These are phyloP conservation scores for Heterotilapia buettikoferi DNA, from an alignment of 2,113 vertebrate species.

Conservation along the genomic window DNA sequence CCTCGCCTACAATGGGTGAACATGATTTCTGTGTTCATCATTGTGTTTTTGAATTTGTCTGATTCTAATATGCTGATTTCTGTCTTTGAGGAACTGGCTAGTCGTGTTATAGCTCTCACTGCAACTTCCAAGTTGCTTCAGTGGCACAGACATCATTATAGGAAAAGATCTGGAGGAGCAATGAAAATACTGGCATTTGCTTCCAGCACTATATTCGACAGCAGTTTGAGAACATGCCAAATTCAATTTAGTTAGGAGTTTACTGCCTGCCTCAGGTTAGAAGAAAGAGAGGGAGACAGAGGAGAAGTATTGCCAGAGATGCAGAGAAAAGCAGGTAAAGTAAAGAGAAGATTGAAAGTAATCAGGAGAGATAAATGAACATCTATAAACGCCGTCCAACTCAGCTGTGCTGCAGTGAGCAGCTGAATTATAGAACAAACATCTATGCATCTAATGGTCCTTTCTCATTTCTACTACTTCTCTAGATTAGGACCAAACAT, in stretches of 20 bases:
- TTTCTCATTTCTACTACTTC: background rate
- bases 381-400: background rate
- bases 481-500: background rate
- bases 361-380: constrained; percentile 22
- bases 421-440: constrained; percentile 13
- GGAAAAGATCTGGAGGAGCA: background rate
- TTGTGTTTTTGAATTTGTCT: background rate
- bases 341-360: background rate
- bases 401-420: background rate
- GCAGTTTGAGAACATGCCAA: constrained; percentile 20
- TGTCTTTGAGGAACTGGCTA: background rate
- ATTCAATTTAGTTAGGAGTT: constrained; percentile 33
- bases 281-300: background rate
- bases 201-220: background rate
- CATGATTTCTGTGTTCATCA: background rate
- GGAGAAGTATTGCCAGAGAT: background rate
- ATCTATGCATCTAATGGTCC: background rate
- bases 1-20: background rate
- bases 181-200: background rate
- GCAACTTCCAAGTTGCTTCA: background rate
- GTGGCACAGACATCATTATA: background rate
- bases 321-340: background rate
- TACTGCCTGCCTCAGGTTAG: background rate
- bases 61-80: background rate
- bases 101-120: background rate